Conservation (phyloP, 1,140 invertebrate genomes). For the Temnothorax longispinosus region DNA sequence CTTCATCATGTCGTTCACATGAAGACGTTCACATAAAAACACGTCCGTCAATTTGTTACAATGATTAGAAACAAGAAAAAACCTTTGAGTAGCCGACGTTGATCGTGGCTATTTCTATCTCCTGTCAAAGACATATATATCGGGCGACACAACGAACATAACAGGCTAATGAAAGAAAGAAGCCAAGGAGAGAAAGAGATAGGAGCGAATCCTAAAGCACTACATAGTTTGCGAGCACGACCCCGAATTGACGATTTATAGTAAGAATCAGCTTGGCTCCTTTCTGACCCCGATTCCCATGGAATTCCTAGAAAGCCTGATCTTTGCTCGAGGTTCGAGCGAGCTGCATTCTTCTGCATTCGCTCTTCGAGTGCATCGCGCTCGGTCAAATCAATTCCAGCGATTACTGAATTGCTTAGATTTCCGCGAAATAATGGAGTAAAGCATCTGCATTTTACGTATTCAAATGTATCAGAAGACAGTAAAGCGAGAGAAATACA, state of each 20-base stretch:
- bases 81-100: slow-evolving; percentile 27
- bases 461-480: background rate
- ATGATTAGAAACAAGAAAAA: background rate
- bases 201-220: background rate
- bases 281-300: slow-evolving; percentile 3
- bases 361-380: background rate
- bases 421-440: background rate
- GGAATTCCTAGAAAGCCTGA: slow-evolving; percentile 17
- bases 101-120: slow-evolving; percentile 59
- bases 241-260: background rate
- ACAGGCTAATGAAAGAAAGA: background rate
- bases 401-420: background rate
- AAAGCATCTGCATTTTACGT: background rate
- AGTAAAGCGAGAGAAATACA: background rate
- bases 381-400: background rate
- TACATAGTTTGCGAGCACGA: slow-evolving; percentile 3
- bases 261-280: slow-evolving; percentile 37
- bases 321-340: background rate
- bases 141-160: background rate
- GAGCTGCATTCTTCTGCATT: slow-evolving; percentile 3
- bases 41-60: background rate
- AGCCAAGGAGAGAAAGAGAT: background rate
- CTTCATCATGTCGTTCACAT: background rate
- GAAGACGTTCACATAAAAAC: too few species aligned
- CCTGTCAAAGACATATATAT: slow-evolving; percentile 13